Conservation (phyloP, 92 coral and sea anemone genomes). For the Paramuricea clavata region DNA sequence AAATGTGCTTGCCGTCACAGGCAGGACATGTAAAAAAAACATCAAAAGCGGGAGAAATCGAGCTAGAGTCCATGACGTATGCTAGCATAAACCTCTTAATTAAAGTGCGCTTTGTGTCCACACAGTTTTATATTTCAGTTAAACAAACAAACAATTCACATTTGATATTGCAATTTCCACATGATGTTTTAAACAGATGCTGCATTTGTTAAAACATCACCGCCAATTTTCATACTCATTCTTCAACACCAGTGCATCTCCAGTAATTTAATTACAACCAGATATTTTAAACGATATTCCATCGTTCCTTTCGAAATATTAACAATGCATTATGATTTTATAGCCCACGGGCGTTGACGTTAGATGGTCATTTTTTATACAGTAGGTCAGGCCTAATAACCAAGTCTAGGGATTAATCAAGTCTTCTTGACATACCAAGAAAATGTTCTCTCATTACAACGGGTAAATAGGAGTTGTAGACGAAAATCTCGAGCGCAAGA, state of each 20-base stretch:
- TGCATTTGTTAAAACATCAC: slow-evolving; percentile 16
- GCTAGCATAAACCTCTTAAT: neutral
- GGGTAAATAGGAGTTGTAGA: too few species aligned
- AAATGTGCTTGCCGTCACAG: too few species aligned
- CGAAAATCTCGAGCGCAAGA: too few species aligned
- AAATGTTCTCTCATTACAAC: too few species aligned
- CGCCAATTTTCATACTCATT: neutral
- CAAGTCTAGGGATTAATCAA: too few species aligned
- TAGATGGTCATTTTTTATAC: too few species aligned
- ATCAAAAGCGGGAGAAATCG: too few species aligned
- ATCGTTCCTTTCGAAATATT: neutral
- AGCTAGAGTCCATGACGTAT: too few species aligned
- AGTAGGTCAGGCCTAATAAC: too few species aligned
- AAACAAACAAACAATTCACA: slow-evolving; percentile 33
- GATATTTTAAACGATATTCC: neutral
- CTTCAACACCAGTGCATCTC: slow-evolving; percentile 29
- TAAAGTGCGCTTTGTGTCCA: neutral
- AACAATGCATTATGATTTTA: neutral
- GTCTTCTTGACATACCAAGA: too few species aligned
- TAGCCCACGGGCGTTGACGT: neutral
- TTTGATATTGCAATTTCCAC: slow-evolving; percentile 10
- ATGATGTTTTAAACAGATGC: slow-evolving; percentile 38
- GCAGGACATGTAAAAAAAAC: too few species aligned
- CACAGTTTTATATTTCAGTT: slow-evolving; percentile 24
- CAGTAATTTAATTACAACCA: slow-evolving; percentile 13